Base-by-base conservation (phyloP, 2,888 invertebrate species). In the Sericinus montela region DNA sequence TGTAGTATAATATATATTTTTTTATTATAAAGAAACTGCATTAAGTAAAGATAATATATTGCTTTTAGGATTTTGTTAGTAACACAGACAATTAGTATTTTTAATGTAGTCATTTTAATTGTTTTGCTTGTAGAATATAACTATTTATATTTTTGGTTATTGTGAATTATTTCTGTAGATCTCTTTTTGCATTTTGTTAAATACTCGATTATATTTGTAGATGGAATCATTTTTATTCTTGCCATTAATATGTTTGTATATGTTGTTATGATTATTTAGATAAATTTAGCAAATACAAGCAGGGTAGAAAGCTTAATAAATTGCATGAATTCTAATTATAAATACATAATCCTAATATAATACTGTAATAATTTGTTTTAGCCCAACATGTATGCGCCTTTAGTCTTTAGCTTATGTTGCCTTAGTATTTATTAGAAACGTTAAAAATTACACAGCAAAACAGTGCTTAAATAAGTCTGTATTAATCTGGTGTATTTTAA, bases 171-270 rank as follows among this genome's bases (percentile, higher is more conserved):
- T 25, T 23, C 32, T 38, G 11, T 63, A 72, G 78, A 79, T 79
- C 80, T 80, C 79, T 74, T 55, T 52, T 60, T 69, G 79, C 78
- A 79, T 79, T 76, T 47, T 34, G 60, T 57, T 55, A 56, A 57
- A 63, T 60, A 62, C 63, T 70, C 71, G 68, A 71, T 66, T 63
- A 45, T 59, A 63, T 57, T 35, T 37, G 40, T 56, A 60, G 63
- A 14, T 34, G 13, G 36, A 50, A 57, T 49, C 50, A 36, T 6
- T 43, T 13, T 39, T 32, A 25, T 29, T 48, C 45, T 52, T 52
- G 54, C 50, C 50, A 37, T 16, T 11, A 13, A 41, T 41, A 25
- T 28, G 1, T 30, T 35, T 41, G 4, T 39, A 14, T 14, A 11
- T 1, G 23, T 25, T 25, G 19, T 19, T 25, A 11, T 32, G n/a